A percentile compares a stretch with the other conserved stretches of the same genome.
Conservation (phyloP, 2,797 vertebrate species). For the Epinephelus coioides region DNA sequence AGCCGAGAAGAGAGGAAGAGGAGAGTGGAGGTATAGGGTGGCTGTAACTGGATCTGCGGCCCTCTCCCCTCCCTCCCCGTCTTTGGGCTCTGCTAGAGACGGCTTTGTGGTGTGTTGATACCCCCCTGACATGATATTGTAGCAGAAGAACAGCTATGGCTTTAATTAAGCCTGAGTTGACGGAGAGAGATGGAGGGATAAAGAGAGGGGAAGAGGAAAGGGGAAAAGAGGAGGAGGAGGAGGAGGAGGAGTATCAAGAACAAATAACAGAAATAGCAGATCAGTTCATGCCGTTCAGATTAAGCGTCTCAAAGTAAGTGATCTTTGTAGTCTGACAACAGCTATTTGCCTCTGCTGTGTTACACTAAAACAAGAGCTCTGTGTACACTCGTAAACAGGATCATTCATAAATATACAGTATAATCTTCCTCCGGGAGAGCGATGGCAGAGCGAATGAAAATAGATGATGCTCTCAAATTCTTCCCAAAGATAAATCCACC, state of each 20-base stretch:
- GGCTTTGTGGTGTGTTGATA: conserved; percentile 79
- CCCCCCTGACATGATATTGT: conserved; percentile 77
- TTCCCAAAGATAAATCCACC: conserved; percentile 69
- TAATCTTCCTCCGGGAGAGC: conserved; percentile 56
- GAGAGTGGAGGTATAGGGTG: conserved; percentile 74
- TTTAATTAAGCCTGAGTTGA: conserved; percentile 80
- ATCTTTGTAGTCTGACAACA: conserved; percentile 54
- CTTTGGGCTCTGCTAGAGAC: conserved; percentile 54
- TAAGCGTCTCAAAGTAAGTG: conserved; percentile 42
- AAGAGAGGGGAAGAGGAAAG: conserved; percentile 5
- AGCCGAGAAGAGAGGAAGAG: conserved; percentile 55
- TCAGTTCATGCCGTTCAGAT: conserved; percentile 40
- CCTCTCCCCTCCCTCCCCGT: conserved; percentile 17
- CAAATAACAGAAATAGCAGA: conserved; percentile 50
- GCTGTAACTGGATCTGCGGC: conserved; percentile 74
- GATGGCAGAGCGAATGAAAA: conserved; percentile 75
- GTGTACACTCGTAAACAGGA: conserved; percentile 58
- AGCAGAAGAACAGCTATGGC: conserved; percentile 74
- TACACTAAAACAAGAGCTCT: conserved; percentile 57
- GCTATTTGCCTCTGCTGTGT: conserved; percentile 47
- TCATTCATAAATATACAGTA: conserved; percentile 78
- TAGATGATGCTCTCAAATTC: conserved; percentile 74
- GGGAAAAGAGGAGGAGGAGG: background rate
- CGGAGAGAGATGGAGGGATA: conserved; percentile 62
- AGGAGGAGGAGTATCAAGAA: conserved; percentile 39